A percentile compares a stretch with the other conserved stretches of the same genome.
Evolutionary conservation across 1,140 invertebrate species (phyloP).

Genomic region (Drosophila baimaii): DNA sequence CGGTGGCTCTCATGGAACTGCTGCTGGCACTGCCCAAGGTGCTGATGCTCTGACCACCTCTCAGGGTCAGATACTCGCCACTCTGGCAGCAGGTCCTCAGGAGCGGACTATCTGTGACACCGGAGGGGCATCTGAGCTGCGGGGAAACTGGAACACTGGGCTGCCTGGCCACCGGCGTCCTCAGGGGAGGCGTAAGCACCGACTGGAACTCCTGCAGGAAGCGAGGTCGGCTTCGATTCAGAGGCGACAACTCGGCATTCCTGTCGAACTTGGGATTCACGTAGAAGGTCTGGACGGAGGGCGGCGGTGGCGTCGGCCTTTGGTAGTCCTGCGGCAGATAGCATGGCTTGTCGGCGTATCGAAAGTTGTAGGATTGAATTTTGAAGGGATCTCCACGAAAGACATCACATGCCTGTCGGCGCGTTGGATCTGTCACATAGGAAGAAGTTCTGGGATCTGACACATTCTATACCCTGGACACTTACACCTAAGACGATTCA

Average conservation of each 20-base stretch:
- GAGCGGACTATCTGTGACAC: constrained; percentile 31
- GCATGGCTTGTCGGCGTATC: constrained; percentile 69
- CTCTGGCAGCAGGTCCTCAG: constrained; percentile 46
- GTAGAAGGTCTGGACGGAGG: constrained; percentile 67
- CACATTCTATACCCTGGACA: neutral
- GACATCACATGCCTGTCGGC: constrained; percentile 50
- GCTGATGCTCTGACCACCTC: constrained; percentile 27
- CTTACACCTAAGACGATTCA: constrained; percentile 59
- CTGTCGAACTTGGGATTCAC: constrained; percentile 61
- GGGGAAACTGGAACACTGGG: constrained; percentile 19
- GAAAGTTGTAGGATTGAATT: constrained; percentile 79
- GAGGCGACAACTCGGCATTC: neutral
- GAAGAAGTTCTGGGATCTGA: constrained; percentile 16
- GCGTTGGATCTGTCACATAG: constrained; percentile 28
- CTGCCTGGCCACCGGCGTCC: neutral
- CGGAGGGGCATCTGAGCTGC: neutral
- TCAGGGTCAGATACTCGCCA: constrained; percentile 24
- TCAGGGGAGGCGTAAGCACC: neutral
- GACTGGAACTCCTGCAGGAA: constrained; percentile 47
- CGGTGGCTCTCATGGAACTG: neutral
- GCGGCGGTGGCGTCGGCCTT: constrained; percentile 20
- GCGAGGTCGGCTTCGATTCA: constrained; percentile 16
- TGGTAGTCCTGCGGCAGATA: constrained; percentile 53
- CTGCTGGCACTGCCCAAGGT: constrained; percentile 7
- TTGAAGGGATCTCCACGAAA: constrained; percentile 78